A percentile compares a stretch with the other conserved stretches of the same genome.
Conservation (phyloP, 1,140 invertebrate genomes). For the Nymphalis io region DNA sequence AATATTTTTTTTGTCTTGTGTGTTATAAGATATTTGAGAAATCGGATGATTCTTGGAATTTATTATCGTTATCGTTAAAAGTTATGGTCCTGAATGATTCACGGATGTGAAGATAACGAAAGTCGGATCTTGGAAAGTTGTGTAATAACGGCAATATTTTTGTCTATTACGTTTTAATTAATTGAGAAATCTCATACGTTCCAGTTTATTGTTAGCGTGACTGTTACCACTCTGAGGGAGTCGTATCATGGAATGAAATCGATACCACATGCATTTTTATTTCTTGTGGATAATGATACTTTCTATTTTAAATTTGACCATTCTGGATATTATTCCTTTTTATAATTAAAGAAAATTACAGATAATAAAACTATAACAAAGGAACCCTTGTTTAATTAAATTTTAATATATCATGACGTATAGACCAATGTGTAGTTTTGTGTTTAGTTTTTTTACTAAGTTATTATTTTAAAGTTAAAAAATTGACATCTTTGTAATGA, state of each 20-base stretch:
- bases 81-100: constrained; percentile 21
- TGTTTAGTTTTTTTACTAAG: too few species aligned
- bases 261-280: constrained; percentile 48
- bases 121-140: constrained; percentile 36
- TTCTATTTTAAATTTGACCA: constrained; percentile 44
- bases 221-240: constrained; percentile 27
- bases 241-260: constrained; percentile 49
- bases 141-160: constrained; percentile 37
- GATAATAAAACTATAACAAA: not conserved
- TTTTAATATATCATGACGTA: too few species aligned
- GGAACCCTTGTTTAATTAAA: not conserved
- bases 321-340: not conserved
- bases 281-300: constrained; percentile 44
- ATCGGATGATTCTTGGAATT: constrained; percentile 4
- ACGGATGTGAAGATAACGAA: constrained; percentile 30
- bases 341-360: not conserved
- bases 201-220: constrained; percentile 41
- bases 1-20: not conserved
- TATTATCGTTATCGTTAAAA: constrained; percentile 10
- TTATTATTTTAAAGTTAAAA: too few species aligned
- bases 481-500: too few species aligned
- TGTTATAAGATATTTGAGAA: not conserved
- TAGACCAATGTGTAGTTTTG: too few species aligned
- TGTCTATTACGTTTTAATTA: constrained; percentile 42
- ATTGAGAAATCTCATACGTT: constrained; percentile 45